These are phyloP conservation scores for Coenonympha glycerion DNA, from an alignment of 2,888 invertebrate species.

Conservation along the genomic window DNA sequence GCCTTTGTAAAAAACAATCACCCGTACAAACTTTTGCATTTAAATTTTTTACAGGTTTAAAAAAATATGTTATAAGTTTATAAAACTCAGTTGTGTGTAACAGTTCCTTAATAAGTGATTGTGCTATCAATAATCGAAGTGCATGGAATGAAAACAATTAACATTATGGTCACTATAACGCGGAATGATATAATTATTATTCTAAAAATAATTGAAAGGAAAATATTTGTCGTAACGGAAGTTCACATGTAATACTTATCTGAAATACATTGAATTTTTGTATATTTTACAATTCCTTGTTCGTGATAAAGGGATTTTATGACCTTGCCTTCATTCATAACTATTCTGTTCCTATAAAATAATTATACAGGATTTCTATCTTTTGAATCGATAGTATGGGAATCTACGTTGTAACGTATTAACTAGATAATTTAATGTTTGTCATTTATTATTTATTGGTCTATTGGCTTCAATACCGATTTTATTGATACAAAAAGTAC, in stretches of 20 bases:
- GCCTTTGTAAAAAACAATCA: too few relatives aligned
- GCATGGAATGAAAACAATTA: slow-evolving; percentile 16
- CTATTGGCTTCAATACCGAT: too few relatives aligned
- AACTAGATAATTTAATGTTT: too few relatives aligned
- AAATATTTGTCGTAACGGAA: slow-evolving; percentile 20
- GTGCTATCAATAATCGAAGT: not conserved
- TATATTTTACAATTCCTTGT: not conserved
- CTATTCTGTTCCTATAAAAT: too few relatives aligned
- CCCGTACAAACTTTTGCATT: too few relatives aligned
- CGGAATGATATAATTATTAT: slow-evolving; percentile 16
- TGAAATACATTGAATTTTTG: slow-evolving; percentile 11
- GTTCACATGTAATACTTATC: slow-evolving; percentile 14
- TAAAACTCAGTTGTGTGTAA: not conserved
- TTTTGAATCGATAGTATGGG: too few relatives aligned
- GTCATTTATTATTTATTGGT: too few relatives aligned
- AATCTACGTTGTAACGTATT: too few relatives aligned
- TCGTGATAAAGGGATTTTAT: not conserved
- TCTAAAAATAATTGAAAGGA: slow-evolving; percentile 20
- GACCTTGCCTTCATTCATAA: not conserved
- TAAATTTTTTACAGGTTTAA: too few relatives aligned
- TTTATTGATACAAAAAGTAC: too few relatives aligned
- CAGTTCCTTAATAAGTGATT: not conserved
- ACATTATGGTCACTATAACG: slow-evolving; percentile 13
- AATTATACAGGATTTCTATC: too few relatives aligned
- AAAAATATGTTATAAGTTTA: not conserved